Conservation (phyloP, 2,113 vertebrate genomes). For the Trichomycterus rosablanca region DNA sequence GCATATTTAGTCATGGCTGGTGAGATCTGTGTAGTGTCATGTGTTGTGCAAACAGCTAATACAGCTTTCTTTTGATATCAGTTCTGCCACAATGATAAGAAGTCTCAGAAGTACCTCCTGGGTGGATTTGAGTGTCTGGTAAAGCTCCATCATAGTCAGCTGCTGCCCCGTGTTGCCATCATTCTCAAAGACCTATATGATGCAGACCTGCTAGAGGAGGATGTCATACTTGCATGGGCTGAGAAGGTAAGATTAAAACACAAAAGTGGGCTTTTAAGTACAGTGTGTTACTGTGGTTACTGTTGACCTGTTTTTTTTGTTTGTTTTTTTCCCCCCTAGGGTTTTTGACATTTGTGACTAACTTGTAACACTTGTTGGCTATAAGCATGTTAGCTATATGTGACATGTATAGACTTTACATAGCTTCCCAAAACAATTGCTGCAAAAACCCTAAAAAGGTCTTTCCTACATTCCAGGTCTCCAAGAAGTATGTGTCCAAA, state of each 20-base stretch:
- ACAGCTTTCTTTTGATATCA: conserved; percentile 40
- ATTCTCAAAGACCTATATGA: conserved; percentile 96
- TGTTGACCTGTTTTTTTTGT: no score
- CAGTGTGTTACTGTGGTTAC: no score
- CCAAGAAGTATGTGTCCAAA: conserved; percentile 96
- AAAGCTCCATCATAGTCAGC: conserved; percentile 87
- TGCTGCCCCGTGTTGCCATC: conserved; percentile 85
- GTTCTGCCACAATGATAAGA: conserved; percentile 98
- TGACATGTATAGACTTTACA: no score
- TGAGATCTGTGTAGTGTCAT: no score
- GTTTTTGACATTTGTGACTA: no score
- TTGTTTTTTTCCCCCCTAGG: no score
- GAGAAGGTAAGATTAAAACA: conserved; percentile 77
- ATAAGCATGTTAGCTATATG: no score
- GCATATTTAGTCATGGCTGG: no score
- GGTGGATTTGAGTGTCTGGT: conserved; percentile 95
- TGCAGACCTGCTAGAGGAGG: conserved; percentile 92
- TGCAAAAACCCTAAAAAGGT: no score
- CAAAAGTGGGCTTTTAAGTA: no score
- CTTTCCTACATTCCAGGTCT: conserved; percentile 84
- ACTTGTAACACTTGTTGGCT: no score
- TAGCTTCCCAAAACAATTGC: no score
- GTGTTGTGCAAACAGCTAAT: neutral
- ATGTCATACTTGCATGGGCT: conserved; percentile 93
- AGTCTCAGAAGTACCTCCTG: conserved; percentile 91